Evolutionary conservation across 2,888 invertebrate genomes (phyloP).

Genomic region (Athetis lepigone): DNA sequence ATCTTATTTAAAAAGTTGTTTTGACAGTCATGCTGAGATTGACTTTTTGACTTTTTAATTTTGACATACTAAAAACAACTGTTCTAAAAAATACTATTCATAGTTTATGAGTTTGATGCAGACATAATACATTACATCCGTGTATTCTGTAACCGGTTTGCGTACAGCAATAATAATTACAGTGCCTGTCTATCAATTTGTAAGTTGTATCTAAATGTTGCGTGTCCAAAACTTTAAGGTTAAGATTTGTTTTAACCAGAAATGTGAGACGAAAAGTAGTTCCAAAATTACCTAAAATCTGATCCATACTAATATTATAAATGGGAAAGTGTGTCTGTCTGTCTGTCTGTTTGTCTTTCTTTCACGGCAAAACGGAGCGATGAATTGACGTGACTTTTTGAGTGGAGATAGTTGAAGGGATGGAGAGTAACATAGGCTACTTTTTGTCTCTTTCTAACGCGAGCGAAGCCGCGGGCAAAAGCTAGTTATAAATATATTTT

Average conservation of each 20-base stretch:
- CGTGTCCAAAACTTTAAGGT: not conserved
- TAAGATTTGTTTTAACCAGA: not conserved
- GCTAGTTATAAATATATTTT: too few species aligned
- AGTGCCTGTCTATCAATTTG: not conserved
- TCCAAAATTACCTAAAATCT: too few species aligned
- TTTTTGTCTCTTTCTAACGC: too few species aligned
- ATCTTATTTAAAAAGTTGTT: not conserved
- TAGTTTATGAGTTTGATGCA: not conserved
- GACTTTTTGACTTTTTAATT: not conserved
- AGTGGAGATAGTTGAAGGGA: too few species aligned
- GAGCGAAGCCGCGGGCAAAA: too few species aligned
- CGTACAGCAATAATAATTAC: not conserved
- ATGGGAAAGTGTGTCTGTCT: too few species aligned
- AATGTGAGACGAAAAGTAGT: not conserved
- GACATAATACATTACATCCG: not conserved
- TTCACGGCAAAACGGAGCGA: too few species aligned
- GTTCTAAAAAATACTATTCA: not conserved
- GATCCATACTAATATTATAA: too few species aligned
- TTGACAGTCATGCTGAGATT: not conserved
- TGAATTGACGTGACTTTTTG: too few species aligned
- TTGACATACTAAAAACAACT: not conserved
- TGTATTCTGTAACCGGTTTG: not conserved
- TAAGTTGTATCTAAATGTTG: not conserved
- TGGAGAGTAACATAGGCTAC: too few species aligned
- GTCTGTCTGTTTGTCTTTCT: too few species aligned